These are phyloP conservation scores for Garra rufa DNA, from an alignment of 2,113 vertebrate species.

Conservation along the genomic window DNA sequence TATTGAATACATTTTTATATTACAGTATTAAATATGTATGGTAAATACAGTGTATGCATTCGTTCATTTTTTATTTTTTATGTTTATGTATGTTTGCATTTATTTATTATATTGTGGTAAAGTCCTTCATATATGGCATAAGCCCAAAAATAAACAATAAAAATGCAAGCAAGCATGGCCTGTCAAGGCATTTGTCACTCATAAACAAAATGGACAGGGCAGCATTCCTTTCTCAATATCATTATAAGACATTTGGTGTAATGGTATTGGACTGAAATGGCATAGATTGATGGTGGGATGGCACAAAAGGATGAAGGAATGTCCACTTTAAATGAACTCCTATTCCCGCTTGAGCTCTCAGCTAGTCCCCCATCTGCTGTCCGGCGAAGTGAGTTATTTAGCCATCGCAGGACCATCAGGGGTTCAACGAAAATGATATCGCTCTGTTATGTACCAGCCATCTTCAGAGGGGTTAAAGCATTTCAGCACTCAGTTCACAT, in stretches of 20 bases:
- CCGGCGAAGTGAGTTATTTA: constrained; percentile 25
- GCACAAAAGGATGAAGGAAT: neutral
- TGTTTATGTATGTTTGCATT: no score
- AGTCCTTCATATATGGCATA: neutral
- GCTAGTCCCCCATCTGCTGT: constrained; percentile 3
- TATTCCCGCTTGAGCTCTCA: neutral
- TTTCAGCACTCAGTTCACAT: neutral
- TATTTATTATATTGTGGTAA: no score
- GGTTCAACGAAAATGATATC: constrained; percentile 30
- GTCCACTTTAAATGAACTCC: constrained; percentile 15
- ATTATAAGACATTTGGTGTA: neutral
- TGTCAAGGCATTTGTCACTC: neutral
- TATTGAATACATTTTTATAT: no score
- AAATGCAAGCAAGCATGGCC: neutral
- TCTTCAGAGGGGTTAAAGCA: constrained; percentile 33
- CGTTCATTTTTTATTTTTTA: neutral
- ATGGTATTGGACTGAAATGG: neutral
- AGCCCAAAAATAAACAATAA: neutral
- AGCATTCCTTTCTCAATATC: neutral
- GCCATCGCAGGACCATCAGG: neutral
- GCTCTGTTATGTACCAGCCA: constrained; percentile 15
- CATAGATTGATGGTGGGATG: neutral
- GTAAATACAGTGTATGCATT: neutral
- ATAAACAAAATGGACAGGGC: neutral
- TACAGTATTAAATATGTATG: neutral